Evolutionary conservation across 2,888 invertebrate genomes (phyloP).

Genomic region (Andrena minutula): DNA sequence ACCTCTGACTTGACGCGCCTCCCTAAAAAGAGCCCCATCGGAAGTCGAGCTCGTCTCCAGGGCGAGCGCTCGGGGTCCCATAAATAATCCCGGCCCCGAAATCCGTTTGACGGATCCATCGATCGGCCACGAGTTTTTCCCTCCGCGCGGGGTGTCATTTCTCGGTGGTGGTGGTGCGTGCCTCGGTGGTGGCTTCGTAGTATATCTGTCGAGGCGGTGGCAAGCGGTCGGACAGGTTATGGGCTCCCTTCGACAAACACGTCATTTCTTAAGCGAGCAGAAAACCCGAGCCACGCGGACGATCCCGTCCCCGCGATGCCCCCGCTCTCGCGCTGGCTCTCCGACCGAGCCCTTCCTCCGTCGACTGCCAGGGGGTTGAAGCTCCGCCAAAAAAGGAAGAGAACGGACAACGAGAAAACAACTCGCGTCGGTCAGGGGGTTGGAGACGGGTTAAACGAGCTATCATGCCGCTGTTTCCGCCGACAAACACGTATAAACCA

Average conservation of each 20-base stretch:
- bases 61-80: slow-evolving; percentile 32
- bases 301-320: slow-evolving; percentile 52
- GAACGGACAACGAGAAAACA: slow-evolving; percentile 38
- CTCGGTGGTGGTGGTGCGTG: slow-evolving; percentile 45
- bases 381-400: slow-evolving; percentile 46
- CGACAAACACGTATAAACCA: slow-evolving; percentile 74
- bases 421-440: slow-evolving; percentile 26
- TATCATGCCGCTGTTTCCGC: slow-evolving; percentile 76
- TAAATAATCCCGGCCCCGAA: slow-evolving; percentile 70
- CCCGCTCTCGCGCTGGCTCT: background rate
- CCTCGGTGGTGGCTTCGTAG: slow-evolving; percentile 40
- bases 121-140: slow-evolving; percentile 61
- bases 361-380: slow-evolving; percentile 43
- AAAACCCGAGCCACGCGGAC: slow-evolving; percentile 52
- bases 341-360: slow-evolving; percentile 18
- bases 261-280: slow-evolving; percentile 69
- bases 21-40: slow-evolving; percentile 37
- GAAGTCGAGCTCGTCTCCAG: background rate
- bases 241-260: slow-evolving; percentile 70
- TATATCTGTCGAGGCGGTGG: slow-evolving; percentile 55
- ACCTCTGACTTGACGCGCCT: slow-evolving; percentile 5
- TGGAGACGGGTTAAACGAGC: slow-evolving; percentile 72
- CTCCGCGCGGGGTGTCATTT: slow-evolving; percentile 37
- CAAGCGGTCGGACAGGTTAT: slow-evolving; percentile 69
- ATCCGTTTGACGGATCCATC: slow-evolving; percentile 70